Percentiles rank a stretch among this genome's conserved stretches.
Evolutionary conservation across 2,888 invertebrate genomes (phyloP).

Genomic region (Desoria tigrina): DNA sequence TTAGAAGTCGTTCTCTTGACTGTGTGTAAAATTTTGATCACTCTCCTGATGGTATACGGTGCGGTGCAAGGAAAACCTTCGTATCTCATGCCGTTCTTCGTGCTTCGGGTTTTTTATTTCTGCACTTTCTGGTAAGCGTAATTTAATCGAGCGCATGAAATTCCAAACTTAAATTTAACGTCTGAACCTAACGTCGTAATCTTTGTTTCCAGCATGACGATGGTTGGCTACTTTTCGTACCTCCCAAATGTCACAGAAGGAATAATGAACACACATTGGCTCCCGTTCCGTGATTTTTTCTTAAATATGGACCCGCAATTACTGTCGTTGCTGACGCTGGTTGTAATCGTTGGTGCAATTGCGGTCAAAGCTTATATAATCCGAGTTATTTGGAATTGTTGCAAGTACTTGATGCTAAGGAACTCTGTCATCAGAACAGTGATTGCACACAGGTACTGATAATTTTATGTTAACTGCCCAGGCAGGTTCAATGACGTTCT

Average conservation of each 20-base stretch:
- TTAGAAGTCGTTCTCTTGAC: conserved; percentile 78
- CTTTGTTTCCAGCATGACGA: conserved; percentile 67
- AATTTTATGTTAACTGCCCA: too few species aligned
- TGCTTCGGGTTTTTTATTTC: conserved; percentile 85
- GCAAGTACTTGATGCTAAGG: conserved; percentile 77
- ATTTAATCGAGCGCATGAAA: too few species aligned
- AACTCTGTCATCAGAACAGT: conserved; percentile 63
- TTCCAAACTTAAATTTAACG: too few species aligned
- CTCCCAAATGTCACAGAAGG: conserved; percentile 74
- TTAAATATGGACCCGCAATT: conserved; percentile 71
- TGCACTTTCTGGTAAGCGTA: conserved; percentile 76
- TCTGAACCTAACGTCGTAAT: too few species aligned
- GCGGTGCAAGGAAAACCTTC: conserved; percentile 80
- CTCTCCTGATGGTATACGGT: conserved; percentile 82
- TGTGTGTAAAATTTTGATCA: conserved; percentile 78
- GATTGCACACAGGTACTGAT: conserved; percentile 55
- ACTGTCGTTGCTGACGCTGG: conserved; percentile 57
- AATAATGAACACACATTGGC: conserved; percentile 71
- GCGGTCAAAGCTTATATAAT: conserved; percentile 76
- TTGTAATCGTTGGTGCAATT: conserved; percentile 70
- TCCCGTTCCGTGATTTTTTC: conserved; percentile 74
- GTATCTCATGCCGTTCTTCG: conserved; percentile 86
- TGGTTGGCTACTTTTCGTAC: conserved; percentile 79
- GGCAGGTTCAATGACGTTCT: too few species aligned
- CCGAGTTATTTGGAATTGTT: conserved; percentile 81